Conservation (phyloP, 2,888 invertebrate genomes). For the Scaptomyza caliginosa region DNA sequence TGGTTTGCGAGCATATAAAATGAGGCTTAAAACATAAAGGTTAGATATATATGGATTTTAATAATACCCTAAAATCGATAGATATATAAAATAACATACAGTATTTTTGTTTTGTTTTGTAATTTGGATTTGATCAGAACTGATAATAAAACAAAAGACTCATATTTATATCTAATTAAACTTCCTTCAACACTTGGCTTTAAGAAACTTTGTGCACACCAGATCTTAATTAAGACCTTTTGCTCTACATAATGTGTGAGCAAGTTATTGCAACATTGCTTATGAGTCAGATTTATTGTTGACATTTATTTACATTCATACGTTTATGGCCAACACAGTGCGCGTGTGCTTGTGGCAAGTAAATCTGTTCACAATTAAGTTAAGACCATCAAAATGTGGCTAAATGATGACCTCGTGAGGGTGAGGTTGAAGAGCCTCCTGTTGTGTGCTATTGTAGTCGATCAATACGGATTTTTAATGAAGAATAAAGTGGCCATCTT, state of each 20-base stretch:
- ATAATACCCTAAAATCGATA: no score
- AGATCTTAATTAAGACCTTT: no score
- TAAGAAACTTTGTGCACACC: no score
- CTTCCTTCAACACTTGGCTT: no score
- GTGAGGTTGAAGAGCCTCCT: neutral
- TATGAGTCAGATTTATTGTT: conserved; percentile 24
- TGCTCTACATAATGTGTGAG: neutral
- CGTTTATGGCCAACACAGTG: neutral
- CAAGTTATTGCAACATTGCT: neutral
- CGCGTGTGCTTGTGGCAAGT: conserved; percentile 21
- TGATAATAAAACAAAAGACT: no score
- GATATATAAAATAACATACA: no score
- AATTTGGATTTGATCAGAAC: no score
- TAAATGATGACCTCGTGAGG: neutral
- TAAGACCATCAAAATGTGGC: conserved; percentile 3
- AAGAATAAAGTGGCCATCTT: conserved; percentile 76
- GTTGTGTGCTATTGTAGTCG: conserved; percentile 20
- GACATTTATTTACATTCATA: conserved; percentile 12
- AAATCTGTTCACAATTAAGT: conserved; percentile 37
- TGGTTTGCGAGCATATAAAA: no score
- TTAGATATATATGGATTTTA: no score
- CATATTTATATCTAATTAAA: no score
- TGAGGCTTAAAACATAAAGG: no score
- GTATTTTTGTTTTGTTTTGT: no score
- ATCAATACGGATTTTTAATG: conserved; percentile 77